phyloP scores from a whole-genome alignment of 2,888 invertebrate genomes.

The Acanthosepion pharaonis region DNA sequence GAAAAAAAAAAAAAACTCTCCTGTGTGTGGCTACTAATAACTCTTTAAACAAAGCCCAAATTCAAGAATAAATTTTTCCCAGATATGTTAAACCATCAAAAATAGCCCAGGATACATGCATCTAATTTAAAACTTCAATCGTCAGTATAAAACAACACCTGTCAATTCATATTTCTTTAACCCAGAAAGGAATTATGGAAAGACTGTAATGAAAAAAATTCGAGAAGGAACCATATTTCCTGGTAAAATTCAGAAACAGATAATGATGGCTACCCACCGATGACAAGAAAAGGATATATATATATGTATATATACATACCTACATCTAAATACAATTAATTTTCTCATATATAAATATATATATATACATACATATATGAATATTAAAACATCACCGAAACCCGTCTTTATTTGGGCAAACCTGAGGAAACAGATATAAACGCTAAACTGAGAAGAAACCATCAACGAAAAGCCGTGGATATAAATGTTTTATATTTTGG shows the following conservation, averaged over 20 bases:
- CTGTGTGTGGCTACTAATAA: background rate
- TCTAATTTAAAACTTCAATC: background rate
- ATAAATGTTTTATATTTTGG: background rate
- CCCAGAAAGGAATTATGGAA: background rate
- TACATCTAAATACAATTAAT: background rate
- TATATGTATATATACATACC: constrained; percentile 33
- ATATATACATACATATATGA: constrained; percentile 15
- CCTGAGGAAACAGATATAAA: background rate
- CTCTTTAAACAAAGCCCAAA: background rate
- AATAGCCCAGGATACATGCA: background rate
- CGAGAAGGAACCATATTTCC: background rate
- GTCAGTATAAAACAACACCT: background rate
- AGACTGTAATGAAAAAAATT: background rate
- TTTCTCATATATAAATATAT: background rate
- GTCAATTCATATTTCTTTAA: background rate
- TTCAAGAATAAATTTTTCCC: background rate
- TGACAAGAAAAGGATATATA: constrained; percentile 33
- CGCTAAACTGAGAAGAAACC: background rate
- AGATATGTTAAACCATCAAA: background rate
- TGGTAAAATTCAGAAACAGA: background rate
- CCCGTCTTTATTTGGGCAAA: background rate
- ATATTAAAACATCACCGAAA: background rate
- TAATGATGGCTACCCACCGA: background rate
- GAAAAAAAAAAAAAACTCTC: background rate
- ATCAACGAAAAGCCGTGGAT: background rate